Conservation (phyloP, 2,888 invertebrate genomes). For the Vesta saturnalis region DNA sequence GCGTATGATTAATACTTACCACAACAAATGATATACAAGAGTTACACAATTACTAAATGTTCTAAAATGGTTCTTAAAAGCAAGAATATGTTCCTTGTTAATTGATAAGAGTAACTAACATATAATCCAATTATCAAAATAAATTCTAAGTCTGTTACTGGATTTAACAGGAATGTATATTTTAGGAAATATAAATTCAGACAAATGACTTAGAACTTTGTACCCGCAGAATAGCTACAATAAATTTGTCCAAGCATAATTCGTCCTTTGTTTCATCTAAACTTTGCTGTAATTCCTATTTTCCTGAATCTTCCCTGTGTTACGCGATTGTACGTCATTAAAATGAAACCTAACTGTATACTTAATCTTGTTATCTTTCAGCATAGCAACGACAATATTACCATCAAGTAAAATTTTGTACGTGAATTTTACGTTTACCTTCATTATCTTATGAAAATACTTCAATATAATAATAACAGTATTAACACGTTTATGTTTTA, state of each 20-base stretch:
- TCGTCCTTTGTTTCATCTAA: slow-evolving; percentile 4
- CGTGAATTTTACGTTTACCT: no score
- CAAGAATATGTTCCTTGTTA: background rate
- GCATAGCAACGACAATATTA: background rate
- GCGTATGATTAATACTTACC: no score
- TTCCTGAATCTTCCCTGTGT: background rate
- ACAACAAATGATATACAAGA: no score
- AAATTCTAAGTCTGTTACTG: background rate
- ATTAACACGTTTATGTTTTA: no score
- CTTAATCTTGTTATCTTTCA: background rate
- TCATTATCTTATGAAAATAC: no score
- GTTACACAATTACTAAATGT: no score
- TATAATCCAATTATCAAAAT: background rate
- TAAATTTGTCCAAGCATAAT: background rate
- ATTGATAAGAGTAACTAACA: background rate
- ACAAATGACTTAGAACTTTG: slow-evolving; percentile 6
- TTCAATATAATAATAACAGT: no score
- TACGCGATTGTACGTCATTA: background rate
- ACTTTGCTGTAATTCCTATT: background rate
- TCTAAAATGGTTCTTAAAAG: no score
- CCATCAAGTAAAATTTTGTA: background rate
- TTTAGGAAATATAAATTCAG: background rate
- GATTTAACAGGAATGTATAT: background rate
- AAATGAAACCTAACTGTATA: background rate
- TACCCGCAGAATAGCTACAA: background rate